Base-by-base conservation (phyloP, 2,888 invertebrate genomes). In the Drosophila nr. perissopoda region DNA sequence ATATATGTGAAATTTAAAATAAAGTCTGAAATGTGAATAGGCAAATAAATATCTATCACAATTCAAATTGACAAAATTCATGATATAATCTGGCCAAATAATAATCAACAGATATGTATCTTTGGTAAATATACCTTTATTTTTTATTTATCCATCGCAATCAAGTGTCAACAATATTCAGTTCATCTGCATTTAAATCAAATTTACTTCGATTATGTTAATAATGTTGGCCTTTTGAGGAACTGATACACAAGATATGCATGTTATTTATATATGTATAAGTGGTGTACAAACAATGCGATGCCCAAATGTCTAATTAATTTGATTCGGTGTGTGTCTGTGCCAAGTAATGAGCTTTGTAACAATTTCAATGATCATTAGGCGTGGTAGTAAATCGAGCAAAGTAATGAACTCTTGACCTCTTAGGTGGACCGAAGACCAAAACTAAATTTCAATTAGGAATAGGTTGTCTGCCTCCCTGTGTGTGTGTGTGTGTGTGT, bases 361-460 rank as follows among this genome's bases (percentile, higher is more conserved):
- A 62, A 54, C 69, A 68, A 56, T 60, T 38, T 33, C 36, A 75
- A 75, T 78, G 75, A 60, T 42, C 49, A 74, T 66, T 65, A 21
- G 8, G 8, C 11, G 38, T 54, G 38, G 56, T 40, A 36, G 27
- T 45, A 49, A 70, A 76, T 38, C 40, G 60, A 52, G 62, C 29
- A 33, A 33, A 42, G 58, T 45, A 59, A 57, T 59, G 75, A 68
- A 78, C 79, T 75, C 68, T 78, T 73, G 78, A 79, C 79, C 78
- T 75, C 52, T 51, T 36, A 36, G 56, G 38, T 40, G 31, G 40
- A 49, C 45, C 61, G 36, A 36, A 40, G 42, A 61, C 62, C 51
- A 65, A 64, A 88, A 89, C 82, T 89, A 88, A 89, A 89, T 89
- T 88, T 89, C 89, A 89, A 89, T 89, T 89, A 86, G 52, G 52